A percentile compares a stretch with the other conserved stretches of the same genome.
Evolutionary conservation across 2,113 vertebrate genomes (phyloP).

Genomic region (Lates calcarifer): DNA sequence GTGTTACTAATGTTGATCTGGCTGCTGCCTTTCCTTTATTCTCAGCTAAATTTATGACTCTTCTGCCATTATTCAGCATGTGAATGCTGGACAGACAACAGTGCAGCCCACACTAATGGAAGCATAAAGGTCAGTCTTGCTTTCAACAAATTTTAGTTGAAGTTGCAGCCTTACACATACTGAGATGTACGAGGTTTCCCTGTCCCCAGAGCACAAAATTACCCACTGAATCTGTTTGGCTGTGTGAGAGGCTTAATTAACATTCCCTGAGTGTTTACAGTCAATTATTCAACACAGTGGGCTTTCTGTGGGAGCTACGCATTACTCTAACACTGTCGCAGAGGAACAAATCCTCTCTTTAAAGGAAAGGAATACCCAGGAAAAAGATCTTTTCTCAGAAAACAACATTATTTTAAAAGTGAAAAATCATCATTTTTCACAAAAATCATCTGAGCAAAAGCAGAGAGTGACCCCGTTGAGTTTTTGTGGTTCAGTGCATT

Average conservation of each 20-base stretch:
- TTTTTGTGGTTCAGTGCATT: slow-evolving; percentile 4
- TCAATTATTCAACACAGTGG: slow-evolving; percentile 81
- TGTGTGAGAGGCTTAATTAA: slow-evolving; percentile 83
- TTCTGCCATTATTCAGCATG: slow-evolving; percentile 1
- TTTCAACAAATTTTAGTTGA: slow-evolving; percentile 1
- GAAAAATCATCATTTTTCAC: too few relatives aligned
- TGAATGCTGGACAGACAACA: not conserved
- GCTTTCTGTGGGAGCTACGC: slow-evolving; percentile 74
- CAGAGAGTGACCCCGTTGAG: not conserved
- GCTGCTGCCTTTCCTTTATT: not conserved
- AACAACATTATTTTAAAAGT: slow-evolving; percentile 10
- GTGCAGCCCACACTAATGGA: not conserved
- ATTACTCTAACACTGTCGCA: slow-evolving; percentile 76
- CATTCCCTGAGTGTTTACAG: slow-evolving; percentile 84
- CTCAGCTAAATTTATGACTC: not conserved
- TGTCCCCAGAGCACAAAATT: slow-evolving; percentile 61
- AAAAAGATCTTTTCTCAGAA: slow-evolving; percentile 6
- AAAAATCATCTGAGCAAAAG: slow-evolving; percentile 18
- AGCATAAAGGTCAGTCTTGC: not conserved
- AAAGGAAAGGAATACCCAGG: slow-evolving; percentile 31
- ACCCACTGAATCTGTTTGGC: slow-evolving; percentile 72
- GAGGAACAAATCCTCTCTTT: slow-evolving; percentile 76
- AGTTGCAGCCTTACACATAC: slow-evolving; percentile 32
- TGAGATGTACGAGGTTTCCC: slow-evolving; percentile 67
- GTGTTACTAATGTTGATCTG: not conserved